Conservation (phyloP, 1,140 invertebrate species). For the Limonius californicus region DNA sequence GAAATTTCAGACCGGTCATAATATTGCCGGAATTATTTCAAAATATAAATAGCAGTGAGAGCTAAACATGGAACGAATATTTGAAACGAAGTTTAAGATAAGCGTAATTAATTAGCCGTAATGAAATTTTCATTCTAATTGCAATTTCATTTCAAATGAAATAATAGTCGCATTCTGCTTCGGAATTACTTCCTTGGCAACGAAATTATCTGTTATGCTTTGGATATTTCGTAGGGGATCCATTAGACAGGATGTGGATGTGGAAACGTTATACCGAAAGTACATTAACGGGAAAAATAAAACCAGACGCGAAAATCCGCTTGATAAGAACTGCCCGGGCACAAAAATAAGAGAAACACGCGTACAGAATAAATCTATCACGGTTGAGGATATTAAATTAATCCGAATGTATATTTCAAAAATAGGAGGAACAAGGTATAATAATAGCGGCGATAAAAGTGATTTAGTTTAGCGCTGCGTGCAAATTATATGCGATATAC, state of each 20-base stretch:
- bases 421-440: not conserved
- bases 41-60: no score
- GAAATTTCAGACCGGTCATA: no score
- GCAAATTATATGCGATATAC: not conserved
- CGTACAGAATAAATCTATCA: not conserved
- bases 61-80: no score
- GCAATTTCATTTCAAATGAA: conserved; percentile 8
- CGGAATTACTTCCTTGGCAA: not conserved
- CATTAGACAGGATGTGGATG: not conserved
- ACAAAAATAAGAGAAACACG: not conserved
- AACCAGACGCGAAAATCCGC: no score
- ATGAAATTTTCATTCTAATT: conserved; percentile 4
- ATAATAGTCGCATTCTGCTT: not conserved
- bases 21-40: no score
- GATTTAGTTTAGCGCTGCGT: not conserved
- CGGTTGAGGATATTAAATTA: no score
- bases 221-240: not conserved
- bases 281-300: not conserved
- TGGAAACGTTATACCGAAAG: not conserved
- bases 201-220: conserved; percentile 7
- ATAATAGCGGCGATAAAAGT: not conserved
- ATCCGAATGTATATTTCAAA: not conserved
- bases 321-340: not conserved
- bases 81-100: not conserved
- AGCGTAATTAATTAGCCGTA: conserved; percentile 9